Conservation (phyloP, 1,140 invertebrate species). For the Aphelenchoides avenae region DNA sequence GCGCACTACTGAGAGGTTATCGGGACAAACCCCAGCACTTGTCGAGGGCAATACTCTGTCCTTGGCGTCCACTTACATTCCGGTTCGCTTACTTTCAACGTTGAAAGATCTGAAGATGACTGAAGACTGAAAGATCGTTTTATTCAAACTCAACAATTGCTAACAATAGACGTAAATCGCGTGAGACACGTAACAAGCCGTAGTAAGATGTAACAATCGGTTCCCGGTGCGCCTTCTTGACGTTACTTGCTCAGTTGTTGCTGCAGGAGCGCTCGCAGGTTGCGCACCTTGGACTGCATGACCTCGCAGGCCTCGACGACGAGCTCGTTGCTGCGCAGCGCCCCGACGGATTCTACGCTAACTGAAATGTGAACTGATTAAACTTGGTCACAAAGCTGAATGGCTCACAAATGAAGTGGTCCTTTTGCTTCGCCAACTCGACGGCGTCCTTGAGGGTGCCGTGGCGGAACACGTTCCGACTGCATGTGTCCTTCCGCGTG, state of each 20-base stretch:
- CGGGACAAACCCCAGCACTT: too few relatives aligned
- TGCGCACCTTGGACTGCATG: slow-evolving; percentile 75
- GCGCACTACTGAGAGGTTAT: too few relatives aligned
- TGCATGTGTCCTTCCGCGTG: slow-evolving; percentile 82
- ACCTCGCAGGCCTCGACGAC: slow-evolving; percentile 83
- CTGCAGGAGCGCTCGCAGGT: background rate
- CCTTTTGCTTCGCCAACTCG: slow-evolving; percentile 68
- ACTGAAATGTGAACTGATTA: slow-evolving; percentile 71
- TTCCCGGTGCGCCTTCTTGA: too few relatives aligned
- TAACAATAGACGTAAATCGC: too few relatives aligned
- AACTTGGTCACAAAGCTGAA: slow-evolving; percentile 34
- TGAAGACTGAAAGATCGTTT: slow-evolving; percentile 12
- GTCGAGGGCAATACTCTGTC: too few relatives aligned
- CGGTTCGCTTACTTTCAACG: too few relatives aligned
- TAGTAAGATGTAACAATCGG: too few relatives aligned
- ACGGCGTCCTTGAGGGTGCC: slow-evolving; percentile 81
- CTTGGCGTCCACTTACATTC: too few relatives aligned
- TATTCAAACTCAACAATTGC: slow-evolving; percentile 17
- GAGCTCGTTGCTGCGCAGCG: slow-evolving; percentile 73
- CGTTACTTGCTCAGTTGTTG: slow-evolving; percentile 1
- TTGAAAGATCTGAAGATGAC: too few relatives aligned
- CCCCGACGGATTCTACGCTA: slow-evolving; percentile 84
- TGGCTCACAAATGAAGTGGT: slow-evolving; percentile 85
- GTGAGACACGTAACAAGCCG: too few relatives aligned
- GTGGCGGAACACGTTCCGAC: slow-evolving; percentile 81